Base-by-base conservation (phyloP, 2,113 vertebrate species). In the Smithornis capensis region DNA sequence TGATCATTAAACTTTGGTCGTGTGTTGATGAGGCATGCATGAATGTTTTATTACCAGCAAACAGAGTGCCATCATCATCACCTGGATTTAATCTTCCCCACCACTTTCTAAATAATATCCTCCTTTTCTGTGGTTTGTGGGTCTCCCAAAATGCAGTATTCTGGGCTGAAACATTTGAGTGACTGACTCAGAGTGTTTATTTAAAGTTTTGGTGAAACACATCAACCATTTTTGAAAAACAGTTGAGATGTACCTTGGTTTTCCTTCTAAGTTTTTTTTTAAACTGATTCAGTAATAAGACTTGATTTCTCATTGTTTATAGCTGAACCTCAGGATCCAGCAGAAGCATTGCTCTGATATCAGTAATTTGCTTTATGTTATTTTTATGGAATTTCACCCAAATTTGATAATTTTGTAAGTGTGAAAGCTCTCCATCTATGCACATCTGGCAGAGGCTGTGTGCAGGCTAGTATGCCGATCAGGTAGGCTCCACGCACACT, bases 141-240 rank as follows among this genome's bases (percentile, higher is more conserved):
- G 65, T 71, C 42, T 87, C 47, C 86, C 60, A 83, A 81, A 95
- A 57, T 75, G 44, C 40, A 95, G 35, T 94, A 92, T 57, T 91
- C 62, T 87, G 71, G 50, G 59, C 71, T 88, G 75, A 92, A 92
- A 80, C 63, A 42, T 79, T 31, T 62, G 44, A 91, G 69, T 82
- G 71, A 78, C 62, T 95, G 88, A 92, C 78, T 92, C 67, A 70
- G 50, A 81, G 33, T 80, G 63, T 95, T 95, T 84, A 74, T 89
- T 89, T 95, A 67, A 90, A 86, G 71, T 90, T 94, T 90, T 15
- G 3, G 49, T 65, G 50, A 67, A 90, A 93, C 37, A 31, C 59
- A 85, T 83, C 31, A 87, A 18, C 56, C 28, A 1, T 83, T 86
- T 91, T 80, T 93, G 71, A 88, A 70, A 85, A 93, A 53, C 22